A percentile compares a stretch with the other conserved stretches of the same genome.
Evolutionary conservation across 2,797 vertebrate species (phyloP).

Genomic region (Micrastur ruficollis): DNA sequence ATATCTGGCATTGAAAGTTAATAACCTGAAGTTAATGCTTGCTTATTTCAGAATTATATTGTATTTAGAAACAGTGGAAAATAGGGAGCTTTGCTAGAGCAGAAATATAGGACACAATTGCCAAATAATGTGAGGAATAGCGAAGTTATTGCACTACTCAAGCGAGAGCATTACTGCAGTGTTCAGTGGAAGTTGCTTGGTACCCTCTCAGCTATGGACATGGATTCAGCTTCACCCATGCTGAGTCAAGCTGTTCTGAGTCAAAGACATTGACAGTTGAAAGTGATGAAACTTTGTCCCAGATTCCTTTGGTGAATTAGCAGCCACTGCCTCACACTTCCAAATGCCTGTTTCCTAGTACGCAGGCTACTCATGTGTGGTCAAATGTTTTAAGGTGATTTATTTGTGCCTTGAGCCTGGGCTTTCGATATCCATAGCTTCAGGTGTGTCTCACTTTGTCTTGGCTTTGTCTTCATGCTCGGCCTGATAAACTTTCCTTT

Average conservation of each 20-base stretch:
- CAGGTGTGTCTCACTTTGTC: not conserved
- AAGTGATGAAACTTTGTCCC: not conserved
- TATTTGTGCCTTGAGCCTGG: not conserved
- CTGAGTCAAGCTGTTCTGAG: not conserved
- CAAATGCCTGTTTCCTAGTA: not conserved
- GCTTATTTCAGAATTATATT: not conserved
- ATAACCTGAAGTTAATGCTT: not conserved
- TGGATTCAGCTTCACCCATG: not conserved
- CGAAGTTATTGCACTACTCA: not conserved
- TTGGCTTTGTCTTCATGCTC: not conserved
- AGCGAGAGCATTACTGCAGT: not conserved
- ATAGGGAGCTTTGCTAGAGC: not conserved
- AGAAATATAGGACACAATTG: not conserved
- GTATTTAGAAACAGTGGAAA: not conserved
- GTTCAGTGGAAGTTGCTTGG: not conserved
- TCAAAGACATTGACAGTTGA: not conserved
- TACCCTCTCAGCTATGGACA: not conserved
- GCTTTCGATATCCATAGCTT: not conserved
- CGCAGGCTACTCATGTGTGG: rapidly evolving
- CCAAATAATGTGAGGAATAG: not conserved
- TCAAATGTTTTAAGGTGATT: not conserved
- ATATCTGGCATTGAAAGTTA: not conserved
- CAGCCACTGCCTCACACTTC: not conserved
- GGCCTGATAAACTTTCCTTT: not conserved
- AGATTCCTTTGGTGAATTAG: not conserved